phyloP scores from a whole-genome alignment of 37 sponge, comb jelly and placozoan genomes.

The Tethya wilhelma region DNA sequence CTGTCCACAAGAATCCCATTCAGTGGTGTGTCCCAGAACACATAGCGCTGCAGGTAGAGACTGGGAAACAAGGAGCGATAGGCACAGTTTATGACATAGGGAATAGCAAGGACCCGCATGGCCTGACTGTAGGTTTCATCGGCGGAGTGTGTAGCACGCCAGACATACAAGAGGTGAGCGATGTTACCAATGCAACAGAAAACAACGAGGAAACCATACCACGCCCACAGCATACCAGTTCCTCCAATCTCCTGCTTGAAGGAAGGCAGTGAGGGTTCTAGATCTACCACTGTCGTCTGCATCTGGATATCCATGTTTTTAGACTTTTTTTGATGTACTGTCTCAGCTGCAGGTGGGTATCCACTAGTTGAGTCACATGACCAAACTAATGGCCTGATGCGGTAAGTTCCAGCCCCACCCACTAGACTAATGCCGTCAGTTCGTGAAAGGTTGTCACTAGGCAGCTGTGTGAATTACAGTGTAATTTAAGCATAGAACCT shows the following conservation, averaged over 20 bases:
- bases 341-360: no score
- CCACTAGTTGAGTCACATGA: no score
- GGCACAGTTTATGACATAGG: slow-evolving; percentile 11
- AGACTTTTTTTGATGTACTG: no score
- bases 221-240: slow-evolving; percentile 10
- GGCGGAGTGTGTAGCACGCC: slow-evolving; percentile 2
- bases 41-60: slow-evolving; percentile 21
- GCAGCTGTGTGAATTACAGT: no score
- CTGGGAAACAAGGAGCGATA: slow-evolving; percentile 25
- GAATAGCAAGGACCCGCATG: slow-evolving; percentile 18
- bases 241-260: slow-evolving; percentile 1
- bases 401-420: no score
- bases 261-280: no score
- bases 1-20: slow-evolving; percentile 24
- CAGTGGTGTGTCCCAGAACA: slow-evolving; percentile 23
- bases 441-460: no score
- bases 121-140: slow-evolving; percentile 10
- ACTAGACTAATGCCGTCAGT: no score
- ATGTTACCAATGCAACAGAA: slow-evolving; percentile 10
- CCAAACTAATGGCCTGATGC: no score
- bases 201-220: slow-evolving; percentile 18
- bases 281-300: no score
- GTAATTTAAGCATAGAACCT: no score
- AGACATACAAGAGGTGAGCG: slow-evolving; percentile 9
- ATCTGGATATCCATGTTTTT: no score